phyloP scores from a whole-genome alignment of 1,140 invertebrate genomes.

The Proales similis region DNA sequence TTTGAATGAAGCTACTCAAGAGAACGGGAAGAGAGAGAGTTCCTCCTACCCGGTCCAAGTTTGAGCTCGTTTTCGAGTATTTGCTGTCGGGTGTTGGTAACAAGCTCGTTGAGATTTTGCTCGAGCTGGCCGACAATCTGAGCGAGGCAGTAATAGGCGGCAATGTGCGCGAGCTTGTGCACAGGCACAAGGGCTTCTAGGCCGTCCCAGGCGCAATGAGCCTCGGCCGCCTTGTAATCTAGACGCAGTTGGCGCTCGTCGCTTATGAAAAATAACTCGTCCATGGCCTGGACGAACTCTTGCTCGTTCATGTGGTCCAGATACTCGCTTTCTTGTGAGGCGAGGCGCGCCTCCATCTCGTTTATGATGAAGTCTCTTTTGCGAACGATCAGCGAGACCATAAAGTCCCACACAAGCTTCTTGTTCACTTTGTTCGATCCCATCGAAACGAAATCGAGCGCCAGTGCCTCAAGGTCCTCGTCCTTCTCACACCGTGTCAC shows the following conservation, averaged over 20 bases:
- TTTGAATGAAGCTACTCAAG: too few species aligned
- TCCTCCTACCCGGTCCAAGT: constrained; percentile 4
- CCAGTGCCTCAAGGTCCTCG: constrained; percentile 24
- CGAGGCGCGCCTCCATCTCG: constrained; percentile 31
- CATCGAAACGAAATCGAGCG: constrained; percentile 25
- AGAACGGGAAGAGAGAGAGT: too few species aligned
- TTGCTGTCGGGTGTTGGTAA: constrained; percentile 21
- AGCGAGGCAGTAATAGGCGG: constrained; percentile 18
- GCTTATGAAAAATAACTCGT: constrained; percentile 27
- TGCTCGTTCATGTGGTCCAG: constrained; percentile 22
- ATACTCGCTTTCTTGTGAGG: constrained; percentile 8
- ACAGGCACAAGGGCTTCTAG: constrained; percentile 7
- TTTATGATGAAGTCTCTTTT: constrained; percentile 26
- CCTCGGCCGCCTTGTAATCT: constrained; percentile 4
- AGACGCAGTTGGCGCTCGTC: constrained; percentile 23
- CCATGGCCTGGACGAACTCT: constrained; percentile 30
- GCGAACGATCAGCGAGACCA: constrained; percentile 12
- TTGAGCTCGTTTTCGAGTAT: constrained; percentile 17
- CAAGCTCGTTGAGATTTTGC: constrained; percentile 10
- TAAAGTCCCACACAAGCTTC: constrained; percentile 35
- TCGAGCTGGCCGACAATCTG: constrained; percentile 26
- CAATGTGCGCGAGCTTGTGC: constrained; percentile 18
- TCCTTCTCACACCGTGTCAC: neutral
- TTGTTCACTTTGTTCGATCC: constrained; percentile 34
- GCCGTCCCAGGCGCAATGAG: constrained; percentile 32